Evolutionary conservation across 2,888 invertebrate species (phyloP).

Genomic region (Lacanobia wlatinum): DNA sequence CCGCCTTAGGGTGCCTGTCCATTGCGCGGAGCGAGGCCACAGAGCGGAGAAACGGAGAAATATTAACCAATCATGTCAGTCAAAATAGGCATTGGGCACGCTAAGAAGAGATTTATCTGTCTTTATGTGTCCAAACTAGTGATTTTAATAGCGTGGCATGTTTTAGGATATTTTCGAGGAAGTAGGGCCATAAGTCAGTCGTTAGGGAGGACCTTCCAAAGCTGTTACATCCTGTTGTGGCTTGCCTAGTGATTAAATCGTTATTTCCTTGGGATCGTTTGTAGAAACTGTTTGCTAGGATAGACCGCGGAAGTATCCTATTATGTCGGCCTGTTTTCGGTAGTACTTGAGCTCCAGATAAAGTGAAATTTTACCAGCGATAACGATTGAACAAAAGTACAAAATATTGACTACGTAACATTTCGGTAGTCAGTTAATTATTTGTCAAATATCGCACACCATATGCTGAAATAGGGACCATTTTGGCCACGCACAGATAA

Average conservation of each 20-base stretch:
- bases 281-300: background rate
- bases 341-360: background rate
- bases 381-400: background rate
- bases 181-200: slow-evolving; percentile 1
- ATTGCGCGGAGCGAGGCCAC: no score
- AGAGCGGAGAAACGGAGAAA: no score
- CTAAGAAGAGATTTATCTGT: background rate
- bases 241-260: slow-evolving; percentile 17
- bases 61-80: no score
- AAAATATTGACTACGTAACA: no score
- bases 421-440: no score
- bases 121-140: background rate
- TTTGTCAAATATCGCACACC: no score
- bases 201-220: no score
- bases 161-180: slow-evolving; percentile 5
- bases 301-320: background rate
- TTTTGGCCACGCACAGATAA: no score
- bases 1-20: no score
- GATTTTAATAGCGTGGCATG: slow-evolving; percentile 4
- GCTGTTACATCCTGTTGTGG: slow-evolving; percentile 16
- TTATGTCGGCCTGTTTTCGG: background rate
- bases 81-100: no score
- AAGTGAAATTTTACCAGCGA: background rate
- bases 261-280: background rate
- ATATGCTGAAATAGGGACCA: no score